Evolutionary conservation across 2,888 invertebrate genomes (phyloP), one percentile per base, ranked within the genome.

Genomic region (Nephrotoma guestfalica): DNA sequence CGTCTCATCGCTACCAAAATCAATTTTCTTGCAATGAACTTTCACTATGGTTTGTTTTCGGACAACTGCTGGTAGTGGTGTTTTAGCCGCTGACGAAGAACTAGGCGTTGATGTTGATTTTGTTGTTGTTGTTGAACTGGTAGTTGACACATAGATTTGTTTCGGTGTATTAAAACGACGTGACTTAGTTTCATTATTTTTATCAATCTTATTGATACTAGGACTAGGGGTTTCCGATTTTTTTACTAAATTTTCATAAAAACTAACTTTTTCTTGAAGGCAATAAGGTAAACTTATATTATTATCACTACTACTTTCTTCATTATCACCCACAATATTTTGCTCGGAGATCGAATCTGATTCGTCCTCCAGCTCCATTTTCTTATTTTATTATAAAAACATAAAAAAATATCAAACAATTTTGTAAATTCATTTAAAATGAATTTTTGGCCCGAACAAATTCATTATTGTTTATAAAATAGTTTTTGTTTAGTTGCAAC

Each of bases 181-280:
- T 84, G 84, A 84, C 41, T 41, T 41, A 41, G 84, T n/a, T 84
- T 84, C 7, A 41, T 41, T 42, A 84, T 42, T 84, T 6, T 84
- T 84, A 84, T 41, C 42, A 41, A 84, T 41, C 15, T 84, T 84
- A 84, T 42, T 84, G 84, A 84, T 84, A 84, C 84, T 84, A 18
- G 85, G 85, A 43, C 41, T 43, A 43, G 85, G 4, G 18, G 43
- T 13, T 86, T 88, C 89, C 40, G 92, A 90, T 88, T 92, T 92
- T 87, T 94, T 93, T 95, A 95, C 96, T 88, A 96, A 94, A 92
- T 95, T 95, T 91, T 96, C 96, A 91, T 96, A 96, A 90, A 96
- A 96, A 88, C 93, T 94, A 89, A 96, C 96, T 89, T 95, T 94
- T 89, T 96, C 95, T 88, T 94, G 93, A 87, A 96, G 93, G 89